Evolutionary conservation across 1,140 invertebrate species (phyloP).

Genomic region (Phortica variegata): DNA sequence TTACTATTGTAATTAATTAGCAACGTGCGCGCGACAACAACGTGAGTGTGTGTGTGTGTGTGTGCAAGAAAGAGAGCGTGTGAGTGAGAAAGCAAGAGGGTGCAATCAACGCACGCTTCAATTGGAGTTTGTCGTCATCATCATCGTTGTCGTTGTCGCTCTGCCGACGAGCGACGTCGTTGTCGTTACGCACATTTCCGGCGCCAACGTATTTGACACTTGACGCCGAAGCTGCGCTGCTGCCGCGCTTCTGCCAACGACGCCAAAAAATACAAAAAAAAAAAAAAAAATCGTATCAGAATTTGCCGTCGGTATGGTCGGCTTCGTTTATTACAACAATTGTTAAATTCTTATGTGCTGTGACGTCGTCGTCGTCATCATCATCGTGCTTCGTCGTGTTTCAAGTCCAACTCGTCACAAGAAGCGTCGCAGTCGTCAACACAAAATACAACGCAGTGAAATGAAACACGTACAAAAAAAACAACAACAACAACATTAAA

Average conservation of each 20-base stretch:
- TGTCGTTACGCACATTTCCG: too few species aligned
- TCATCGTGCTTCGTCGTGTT: slow-evolving; percentile 28
- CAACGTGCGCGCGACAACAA: slow-evolving; percentile 14
- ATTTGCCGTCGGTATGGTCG: slow-evolving; percentile 48
- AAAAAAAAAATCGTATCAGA: slow-evolving; percentile 39
- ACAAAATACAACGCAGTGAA: too few species aligned
- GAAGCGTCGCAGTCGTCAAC: too few species aligned
- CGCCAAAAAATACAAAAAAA: slow-evolving; percentile 5
- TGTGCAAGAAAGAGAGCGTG: slow-evolving; percentile 35
- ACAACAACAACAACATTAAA: too few species aligned
- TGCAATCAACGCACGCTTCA: too few species aligned
- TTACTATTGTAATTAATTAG: slow-evolving; percentile 41
- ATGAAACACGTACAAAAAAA: too few species aligned
- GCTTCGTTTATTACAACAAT: too few species aligned
- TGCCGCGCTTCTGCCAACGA: neutral
- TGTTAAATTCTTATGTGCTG: too few species aligned
- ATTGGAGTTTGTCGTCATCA: too few species aligned
- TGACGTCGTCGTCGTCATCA: slow-evolving; percentile 24
- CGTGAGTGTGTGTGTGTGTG: slow-evolving; percentile 29
- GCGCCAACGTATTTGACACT: slow-evolving; percentile 37
- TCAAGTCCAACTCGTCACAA: slow-evolving; percentile 39
- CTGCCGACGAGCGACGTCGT: too few species aligned
- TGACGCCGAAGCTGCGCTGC: slow-evolving; percentile 12
- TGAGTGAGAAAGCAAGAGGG: slow-evolving; percentile 32
- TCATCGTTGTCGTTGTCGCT: too few species aligned